Evolutionary conservation across 2,888 invertebrate species (phyloP).

Genomic region (Tetranychus truncatus): DNA sequence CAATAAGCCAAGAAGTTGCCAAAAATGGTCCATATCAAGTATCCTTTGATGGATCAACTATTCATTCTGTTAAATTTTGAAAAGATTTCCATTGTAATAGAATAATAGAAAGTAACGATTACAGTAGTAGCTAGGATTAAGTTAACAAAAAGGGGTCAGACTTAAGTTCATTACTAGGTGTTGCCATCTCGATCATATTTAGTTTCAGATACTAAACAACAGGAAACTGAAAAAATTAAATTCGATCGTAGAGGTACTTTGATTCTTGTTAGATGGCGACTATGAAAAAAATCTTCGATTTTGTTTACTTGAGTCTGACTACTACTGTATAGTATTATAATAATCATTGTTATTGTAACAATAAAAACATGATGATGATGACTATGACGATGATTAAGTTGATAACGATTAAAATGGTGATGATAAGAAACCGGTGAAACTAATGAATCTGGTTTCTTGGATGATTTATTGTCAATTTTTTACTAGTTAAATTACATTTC

Average conservation of each 20-base stretch:
- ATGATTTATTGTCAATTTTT: neutral
- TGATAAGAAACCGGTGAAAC: neutral
- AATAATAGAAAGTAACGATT: neutral
- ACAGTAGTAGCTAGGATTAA: too few relatives aligned
- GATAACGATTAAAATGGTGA: neutral
- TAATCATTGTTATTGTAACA: neutral
- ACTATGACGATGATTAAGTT: neutral
- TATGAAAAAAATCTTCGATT: too few relatives aligned
- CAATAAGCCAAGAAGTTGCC: conserved; percentile 6
- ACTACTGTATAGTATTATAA: neutral
- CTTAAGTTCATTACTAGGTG: too few relatives aligned
- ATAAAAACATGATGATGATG: neutral
- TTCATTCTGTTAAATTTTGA: neutral
- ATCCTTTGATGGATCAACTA: neutral
- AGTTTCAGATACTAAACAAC: too few relatives aligned
- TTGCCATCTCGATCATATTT: too few relatives aligned
- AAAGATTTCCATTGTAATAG: neutral
- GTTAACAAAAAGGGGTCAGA: too few relatives aligned
- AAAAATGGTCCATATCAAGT: conserved; percentile 3
- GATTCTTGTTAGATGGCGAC: too few relatives aligned
- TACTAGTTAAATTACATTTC: neutral
- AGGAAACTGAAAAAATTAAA: too few relatives aligned
- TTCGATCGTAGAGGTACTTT: too few relatives aligned
- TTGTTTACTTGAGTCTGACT: neutral
- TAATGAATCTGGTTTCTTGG: neutral